phyloP scores from a whole-genome alignment of 1,140 invertebrate genomes.

The Ceratoteleas bidentatus region DNA sequence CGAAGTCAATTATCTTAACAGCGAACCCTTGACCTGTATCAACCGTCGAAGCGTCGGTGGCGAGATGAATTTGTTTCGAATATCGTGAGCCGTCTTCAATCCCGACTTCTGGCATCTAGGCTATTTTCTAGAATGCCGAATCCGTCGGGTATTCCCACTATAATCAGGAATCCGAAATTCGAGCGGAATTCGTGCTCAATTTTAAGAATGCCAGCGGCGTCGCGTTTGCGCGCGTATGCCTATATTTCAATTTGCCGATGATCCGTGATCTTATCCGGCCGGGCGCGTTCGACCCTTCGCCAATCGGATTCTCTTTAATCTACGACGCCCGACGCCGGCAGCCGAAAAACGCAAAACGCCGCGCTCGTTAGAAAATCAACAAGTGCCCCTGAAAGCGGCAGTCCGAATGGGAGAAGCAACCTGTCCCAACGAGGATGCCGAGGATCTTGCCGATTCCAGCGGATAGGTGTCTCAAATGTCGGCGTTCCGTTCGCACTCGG shows the following conservation, averaged over 20 bases:
- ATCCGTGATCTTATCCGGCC: constrained; percentile 1
- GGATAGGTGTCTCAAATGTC: too few relatives aligned
- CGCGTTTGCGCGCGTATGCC: constrained; percentile 24
- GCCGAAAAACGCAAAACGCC: constrained; percentile 31
- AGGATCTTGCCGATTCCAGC: too few relatives aligned
- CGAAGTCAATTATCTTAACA: too few relatives aligned
- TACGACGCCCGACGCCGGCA: too few relatives aligned
- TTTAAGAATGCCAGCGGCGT: constrained; percentile 47
- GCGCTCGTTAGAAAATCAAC: constrained; percentile 74
- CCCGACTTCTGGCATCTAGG: constrained; percentile 25
- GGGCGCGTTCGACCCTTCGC: neutral
- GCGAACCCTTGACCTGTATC: too few relatives aligned
- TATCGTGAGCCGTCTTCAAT: constrained; percentile 7
- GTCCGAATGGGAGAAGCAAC: neutral
- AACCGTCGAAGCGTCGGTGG: neutral
- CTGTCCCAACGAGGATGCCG: too few relatives aligned
- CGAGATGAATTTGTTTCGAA: constrained; percentile 21
- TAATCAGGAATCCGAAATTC: constrained; percentile 56
- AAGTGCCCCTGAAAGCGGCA: constrained; percentile 68
- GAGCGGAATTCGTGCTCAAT: constrained; percentile 47
- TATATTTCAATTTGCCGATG: constrained; percentile 40
- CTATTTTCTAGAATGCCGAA: constrained; percentile 51
- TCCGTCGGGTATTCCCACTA: constrained; percentile 45
- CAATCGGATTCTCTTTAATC: neutral
- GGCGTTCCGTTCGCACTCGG: too few relatives aligned